Base-by-base conservation (phyloP, 2,797 vertebrate genomes). In the Galagoides demidoff region DNA sequence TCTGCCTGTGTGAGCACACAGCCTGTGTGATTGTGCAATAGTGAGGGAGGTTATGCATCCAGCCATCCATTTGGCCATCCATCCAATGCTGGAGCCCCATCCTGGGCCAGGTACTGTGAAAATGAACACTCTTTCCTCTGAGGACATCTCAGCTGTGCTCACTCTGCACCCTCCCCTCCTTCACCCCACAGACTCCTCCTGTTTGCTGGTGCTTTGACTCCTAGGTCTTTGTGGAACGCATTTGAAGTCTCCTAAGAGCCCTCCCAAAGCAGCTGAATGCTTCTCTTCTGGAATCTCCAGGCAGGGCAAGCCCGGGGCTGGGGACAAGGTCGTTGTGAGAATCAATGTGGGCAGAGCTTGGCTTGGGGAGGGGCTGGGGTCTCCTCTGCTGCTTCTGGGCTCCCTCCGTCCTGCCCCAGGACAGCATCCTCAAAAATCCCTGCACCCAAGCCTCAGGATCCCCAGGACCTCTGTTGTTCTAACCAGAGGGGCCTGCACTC, bases 121-220 rank as follows among this genome's bases (percentile, higher is more conserved):
- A 76, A 86, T 64, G 34, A 86, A 29, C 34, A 84, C 61, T 95
- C 55, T 85, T 88, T 78, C 68, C 71, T 84, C 10, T 6, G 49
- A 68, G 52, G 89, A 81, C 7, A 31, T 78, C 59, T 89, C 27
- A 78, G 74, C 19, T 52, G 1, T n/a, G 13, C n/a, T 61, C 43
- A 55, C 59, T 76, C 29, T 74, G 23, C 57, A 19, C 13, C 13
- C 8, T 45, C 31, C 29, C 19, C 12, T 43, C 27, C 29, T 61
- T 79, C 52, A 45, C 10, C 19, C 14, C 49, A 20, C 5, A 79
- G 49, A 74, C 39, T 39, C 22, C 14, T 81, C 78, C 83, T 71
- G 20, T 64, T 91, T 59, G 55, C 84, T 91, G 84, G 20, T 71
- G 73, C 7, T 93, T 92, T 90, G 55, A n/a, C n/a, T 89, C 45